Evolutionary conservation across 2,113 vertebrate genomes (phyloP).

Genomic region (Zeus faber): DNA sequence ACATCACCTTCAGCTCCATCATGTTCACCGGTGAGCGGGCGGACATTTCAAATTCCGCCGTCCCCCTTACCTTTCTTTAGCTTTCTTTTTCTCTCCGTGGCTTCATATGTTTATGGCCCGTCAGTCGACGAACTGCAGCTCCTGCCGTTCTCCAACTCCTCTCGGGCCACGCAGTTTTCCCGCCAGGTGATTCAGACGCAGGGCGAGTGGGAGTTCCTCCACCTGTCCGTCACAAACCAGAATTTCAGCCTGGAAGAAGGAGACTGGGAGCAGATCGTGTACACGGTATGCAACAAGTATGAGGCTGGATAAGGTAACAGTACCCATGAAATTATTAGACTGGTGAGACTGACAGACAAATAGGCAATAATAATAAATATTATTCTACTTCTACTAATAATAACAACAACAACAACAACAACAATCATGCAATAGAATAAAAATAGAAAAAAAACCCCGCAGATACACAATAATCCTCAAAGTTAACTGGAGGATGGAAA

Average conservation of each 20-base stretch:
- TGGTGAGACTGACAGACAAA: too few relatives aligned
- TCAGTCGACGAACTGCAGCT: slow-evolving; percentile 44
- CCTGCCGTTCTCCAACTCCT: slow-evolving; percentile 53
- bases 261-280: slow-evolving; percentile 43
- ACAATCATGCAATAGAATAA: too few relatives aligned
- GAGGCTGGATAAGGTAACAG: too few relatives aligned
- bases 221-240: slow-evolving; percentile 24
- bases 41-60: too few relatives aligned
- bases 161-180: slow-evolving; percentile 56
- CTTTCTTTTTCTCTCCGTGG: neutral
- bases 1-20: slow-evolving; percentile 46
- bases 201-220: slow-evolving; percentile 69
- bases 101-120: neutral
- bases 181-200: slow-evolving; percentile 43
- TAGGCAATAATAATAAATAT: too few relatives aligned
- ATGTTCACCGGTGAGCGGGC: slow-evolving; percentile 33
- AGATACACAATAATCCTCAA: too few relatives aligned
- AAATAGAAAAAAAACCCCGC: too few relatives aligned
- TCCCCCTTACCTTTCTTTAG: too few relatives aligned
- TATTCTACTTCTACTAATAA: too few relatives aligned
- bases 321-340: too few relatives aligned
- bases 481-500: too few relatives aligned
- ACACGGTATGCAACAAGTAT: slow-evolving; percentile 43
- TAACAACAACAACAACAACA: too few relatives aligned
- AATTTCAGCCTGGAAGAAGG: neutral